Conservation (phyloP, 2,797 vertebrate species). For the Anabacerthia variegaticeps region DNA sequence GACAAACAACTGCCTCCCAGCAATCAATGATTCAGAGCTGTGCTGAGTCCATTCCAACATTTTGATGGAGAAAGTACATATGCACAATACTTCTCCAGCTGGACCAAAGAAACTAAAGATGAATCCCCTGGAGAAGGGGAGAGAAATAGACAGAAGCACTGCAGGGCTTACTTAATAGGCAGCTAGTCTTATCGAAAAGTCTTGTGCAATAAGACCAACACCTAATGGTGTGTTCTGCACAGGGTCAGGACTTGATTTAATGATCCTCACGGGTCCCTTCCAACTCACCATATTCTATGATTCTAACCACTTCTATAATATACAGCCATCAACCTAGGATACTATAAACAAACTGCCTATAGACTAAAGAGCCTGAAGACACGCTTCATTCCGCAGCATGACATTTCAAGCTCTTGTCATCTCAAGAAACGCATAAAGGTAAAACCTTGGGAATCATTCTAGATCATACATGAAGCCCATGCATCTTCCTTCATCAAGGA, state of each 20-base stretch:
- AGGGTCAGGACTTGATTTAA: not conserved
- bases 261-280: not conserved
- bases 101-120: not conserved
- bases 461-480: not conserved
- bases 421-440: not conserved
- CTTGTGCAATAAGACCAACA: not conserved
- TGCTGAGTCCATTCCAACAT: not conserved
- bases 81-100: rapidly evolving
- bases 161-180: not conserved
- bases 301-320: not conserved
- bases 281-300: not conserved
- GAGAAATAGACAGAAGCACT: not conserved
- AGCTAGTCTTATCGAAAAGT: not conserved
- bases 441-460: not conserved
- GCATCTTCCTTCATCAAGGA: not conserved
- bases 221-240: not conserved
- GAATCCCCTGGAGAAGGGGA: not conserved
- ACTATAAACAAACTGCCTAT: not conserved
- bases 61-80: not conserved
- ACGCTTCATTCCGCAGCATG: not conserved
- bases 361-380: not conserved
- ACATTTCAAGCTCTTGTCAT: not conserved
- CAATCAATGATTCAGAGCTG: not conserved
- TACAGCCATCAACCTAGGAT: not conserved
- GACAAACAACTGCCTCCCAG: not conserved